These are phyloP conservation scores for Stichopus chloronotus DNA, from an alignment of 35 echinoderm and acorn worm species.

Conservation along the genomic window DNA sequence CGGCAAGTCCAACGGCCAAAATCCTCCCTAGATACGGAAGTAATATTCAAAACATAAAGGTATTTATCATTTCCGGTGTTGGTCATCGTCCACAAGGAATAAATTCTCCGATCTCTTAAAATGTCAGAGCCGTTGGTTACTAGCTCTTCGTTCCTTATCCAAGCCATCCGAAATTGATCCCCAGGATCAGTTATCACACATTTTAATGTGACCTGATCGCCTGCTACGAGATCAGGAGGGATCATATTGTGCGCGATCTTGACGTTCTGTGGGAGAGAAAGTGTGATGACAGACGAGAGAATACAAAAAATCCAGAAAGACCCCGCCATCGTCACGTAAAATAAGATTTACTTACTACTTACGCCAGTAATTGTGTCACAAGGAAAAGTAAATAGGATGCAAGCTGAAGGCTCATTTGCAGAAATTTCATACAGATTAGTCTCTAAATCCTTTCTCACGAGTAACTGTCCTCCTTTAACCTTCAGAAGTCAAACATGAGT, in stretches of 20 bases:
- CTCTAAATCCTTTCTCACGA: too few species aligned
- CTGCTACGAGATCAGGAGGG: not conserved
- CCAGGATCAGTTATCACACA: not conserved
- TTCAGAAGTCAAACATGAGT: too few species aligned
- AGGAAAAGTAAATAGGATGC: too few species aligned
- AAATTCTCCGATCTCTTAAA: not conserved
- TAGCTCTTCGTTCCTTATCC: constrained; percentile 17
- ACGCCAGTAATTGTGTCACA: too few species aligned
- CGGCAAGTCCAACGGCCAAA: constrained; percentile 40
- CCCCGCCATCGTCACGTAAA: not conserved
- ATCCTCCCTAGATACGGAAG: constrained; percentile 15
- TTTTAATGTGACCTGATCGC: not conserved
- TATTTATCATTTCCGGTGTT: not conserved
- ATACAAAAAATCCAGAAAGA: not conserved
- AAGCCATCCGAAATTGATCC: not conserved
- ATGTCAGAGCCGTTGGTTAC: constrained; percentile 29
- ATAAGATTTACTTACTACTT: too few species aligned
- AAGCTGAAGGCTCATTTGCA: too few species aligned
- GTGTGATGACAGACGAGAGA: not conserved
- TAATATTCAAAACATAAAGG: not conserved
- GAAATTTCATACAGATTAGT: too few species aligned
- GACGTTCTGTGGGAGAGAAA: constrained; percentile 1
- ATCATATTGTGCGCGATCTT: not conserved
- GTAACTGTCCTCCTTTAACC: too few species aligned
- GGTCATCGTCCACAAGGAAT: not conserved